Base-by-base conservation (phyloP, 2,888 invertebrate species). In the Trissolcus japonicus region DNA sequence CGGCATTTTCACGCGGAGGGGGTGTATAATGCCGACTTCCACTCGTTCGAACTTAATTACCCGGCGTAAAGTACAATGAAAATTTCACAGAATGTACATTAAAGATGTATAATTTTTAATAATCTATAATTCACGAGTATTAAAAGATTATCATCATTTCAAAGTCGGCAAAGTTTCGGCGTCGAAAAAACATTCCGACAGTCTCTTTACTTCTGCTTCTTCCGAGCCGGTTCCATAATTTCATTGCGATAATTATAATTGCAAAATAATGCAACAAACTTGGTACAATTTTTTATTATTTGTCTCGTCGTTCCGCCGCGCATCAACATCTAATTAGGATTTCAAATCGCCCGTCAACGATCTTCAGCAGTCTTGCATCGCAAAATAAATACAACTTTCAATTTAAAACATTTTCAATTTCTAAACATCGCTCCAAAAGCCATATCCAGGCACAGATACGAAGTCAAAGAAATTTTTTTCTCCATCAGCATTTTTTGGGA, bases 211-310 rank as follows among this genome's bases (percentile, higher is more conserved):
- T 11, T 43, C 40, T 50, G 48, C 17, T 40, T 56, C 43, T 65
- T 50, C 19, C 40, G 51, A 16, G 43, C 54, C 40, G 6, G 17
- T 16, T 54, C 17, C 55, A 51, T 66, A 65, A 73, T 73, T 66
- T 66, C 73, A 60, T 66, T 56, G 48, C 55, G 48, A 66, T 67
- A 68, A 75, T 75, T 68, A 68, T 66, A 62, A 75, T 75, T 68
- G 68, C 68, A 68, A 75, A 75, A 68, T 68, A 63, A 71, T 51
- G 63, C 14, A 35, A 48, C 63, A 72, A 65, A 72, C 59, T 72
- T 72, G 60, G 55, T 55, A 65, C 51, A 46, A 55, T 66, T 73
- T 66, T 66, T 46, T 25, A 13, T 55, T 41, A 61, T 74, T 51
- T 74, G 40, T 55, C 43, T 61, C 25, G 43, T 21, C 25, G 43